Percentiles rank a stretch among this genome's conserved stretches.
These are phyloP conservation scores for Tetanocera ferruginea DNA, from an alignment of 2,888 invertebrate species.

Conservation along the genomic window DNA sequence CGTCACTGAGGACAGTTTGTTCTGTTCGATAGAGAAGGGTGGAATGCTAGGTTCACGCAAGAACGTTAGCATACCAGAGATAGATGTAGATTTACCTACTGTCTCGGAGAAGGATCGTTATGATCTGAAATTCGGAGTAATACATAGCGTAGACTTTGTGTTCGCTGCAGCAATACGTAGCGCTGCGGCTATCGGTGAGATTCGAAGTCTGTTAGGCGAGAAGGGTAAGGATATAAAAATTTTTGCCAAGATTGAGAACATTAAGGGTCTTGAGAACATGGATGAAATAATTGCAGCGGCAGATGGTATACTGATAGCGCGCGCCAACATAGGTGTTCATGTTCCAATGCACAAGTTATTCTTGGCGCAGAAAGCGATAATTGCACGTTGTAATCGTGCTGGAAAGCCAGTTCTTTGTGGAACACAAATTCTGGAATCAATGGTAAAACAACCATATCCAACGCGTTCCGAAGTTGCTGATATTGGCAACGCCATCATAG, in stretches of 20 bases:
- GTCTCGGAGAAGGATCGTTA: slow-evolving; percentile 95
- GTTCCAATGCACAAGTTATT: slow-evolving; percentile 96
- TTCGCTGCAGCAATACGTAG: slow-evolving; percentile 96
- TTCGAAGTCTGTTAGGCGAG: slow-evolving; percentile 85
- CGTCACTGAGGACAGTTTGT: slow-evolving; percentile 74
- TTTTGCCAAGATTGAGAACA: slow-evolving; percentile 98
- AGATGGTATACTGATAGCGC: slow-evolving; percentile 97
- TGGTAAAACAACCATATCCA: slow-evolving; percentile 93
- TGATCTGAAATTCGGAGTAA: slow-evolving; percentile 88
- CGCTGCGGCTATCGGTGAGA: slow-evolving; percentile 85
- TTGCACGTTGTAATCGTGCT: slow-evolving; percentile 90
- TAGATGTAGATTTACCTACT: slow-evolving; percentile 93
- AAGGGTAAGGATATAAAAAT: slow-evolving; percentile 91
- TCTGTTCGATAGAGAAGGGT: slow-evolving; percentile 92
- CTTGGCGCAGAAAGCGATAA: slow-evolving; percentile 96
- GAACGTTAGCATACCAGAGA: slow-evolving; percentile 94
- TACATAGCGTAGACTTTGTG: slow-evolving; percentile 85
- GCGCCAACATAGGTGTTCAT: slow-evolving; percentile 96
- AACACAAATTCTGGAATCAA: slow-evolving; percentile 96
- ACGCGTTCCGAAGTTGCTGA: slow-evolving; percentile 96
- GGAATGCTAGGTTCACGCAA: slow-evolving; percentile 92
- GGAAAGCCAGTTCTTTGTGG: slow-evolving; percentile 98
- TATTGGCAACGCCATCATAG: slow-evolving; percentile 95
- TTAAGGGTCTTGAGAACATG: slow-evolving; percentile 91
- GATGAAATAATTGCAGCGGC: slow-evolving; percentile 91